Conservation (phyloP, 2,888 invertebrate species). For the Pegoplata infirma region DNA sequence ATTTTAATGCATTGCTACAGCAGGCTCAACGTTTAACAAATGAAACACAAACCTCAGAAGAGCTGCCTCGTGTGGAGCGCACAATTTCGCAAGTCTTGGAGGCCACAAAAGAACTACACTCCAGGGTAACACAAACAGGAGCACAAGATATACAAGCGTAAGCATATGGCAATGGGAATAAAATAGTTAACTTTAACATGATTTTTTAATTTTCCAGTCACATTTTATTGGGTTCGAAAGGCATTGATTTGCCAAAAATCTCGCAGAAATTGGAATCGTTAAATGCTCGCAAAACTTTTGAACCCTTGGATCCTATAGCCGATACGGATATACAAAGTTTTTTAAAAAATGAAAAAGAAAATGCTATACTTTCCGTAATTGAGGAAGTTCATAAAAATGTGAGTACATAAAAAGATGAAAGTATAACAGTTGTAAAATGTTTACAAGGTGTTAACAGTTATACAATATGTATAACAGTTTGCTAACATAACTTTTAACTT, state of each 20-base stretch:
- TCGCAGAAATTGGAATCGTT: constrained; percentile 93
- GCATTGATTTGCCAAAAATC: constrained; percentile 95
- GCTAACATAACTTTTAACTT: too few relatives aligned
- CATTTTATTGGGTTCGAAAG: constrained; percentile 92
- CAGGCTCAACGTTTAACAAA: constrained; percentile 95
- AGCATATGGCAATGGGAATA: constrained; percentile 59
- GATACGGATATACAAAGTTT: constrained; percentile 95
- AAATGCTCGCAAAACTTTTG: constrained; percentile 90
- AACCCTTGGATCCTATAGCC: constrained; percentile 92
- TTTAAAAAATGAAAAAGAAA: constrained; percentile 94
- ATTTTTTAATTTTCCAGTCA: constrained; percentile 82
- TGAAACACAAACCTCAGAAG: constrained; percentile 91
- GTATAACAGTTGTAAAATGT: not conserved
- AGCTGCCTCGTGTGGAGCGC: constrained; percentile 90
- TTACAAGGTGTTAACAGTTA: not conserved
- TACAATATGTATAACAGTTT: not conserved
- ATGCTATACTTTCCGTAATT: constrained; percentile 93
- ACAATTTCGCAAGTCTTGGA: constrained; percentile 94
- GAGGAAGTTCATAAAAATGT: constrained; percentile 93
- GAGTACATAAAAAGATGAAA: constrained; percentile 66
- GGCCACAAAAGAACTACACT: constrained; percentile 92
- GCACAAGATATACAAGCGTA: constrained; percentile 94
- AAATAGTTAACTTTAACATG: not conserved
- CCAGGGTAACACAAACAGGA: constrained; percentile 90
- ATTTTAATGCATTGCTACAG: constrained; percentile 92